Conservation (phyloP, 2,113 vertebrate species). For the Microcebus lehilahytsara region DNA sequence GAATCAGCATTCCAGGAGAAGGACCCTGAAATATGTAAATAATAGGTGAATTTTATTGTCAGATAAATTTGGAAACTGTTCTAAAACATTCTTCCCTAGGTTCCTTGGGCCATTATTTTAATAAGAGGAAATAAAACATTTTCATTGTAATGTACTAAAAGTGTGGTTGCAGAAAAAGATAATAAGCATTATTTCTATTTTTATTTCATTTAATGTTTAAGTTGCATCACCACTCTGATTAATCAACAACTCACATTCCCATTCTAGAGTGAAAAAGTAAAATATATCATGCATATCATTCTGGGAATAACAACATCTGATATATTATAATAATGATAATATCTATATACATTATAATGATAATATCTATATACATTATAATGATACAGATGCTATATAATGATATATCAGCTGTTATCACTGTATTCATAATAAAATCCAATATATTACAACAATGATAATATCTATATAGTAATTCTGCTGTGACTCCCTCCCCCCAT, state of each 20-base stretch:
- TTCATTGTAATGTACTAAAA: not conserved
- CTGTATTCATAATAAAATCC: not conserved
- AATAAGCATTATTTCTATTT: not conserved
- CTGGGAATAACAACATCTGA: not conserved
- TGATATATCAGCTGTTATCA: too few species aligned
- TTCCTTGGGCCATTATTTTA: not conserved
- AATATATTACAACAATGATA: not conserved
- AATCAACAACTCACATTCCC: not conserved
- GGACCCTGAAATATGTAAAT: not conserved
- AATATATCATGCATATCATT: not conserved
- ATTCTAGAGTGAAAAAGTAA: not conserved
- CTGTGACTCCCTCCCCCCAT: not conserved
- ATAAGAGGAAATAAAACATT: not conserved
- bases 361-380: too few species aligned
- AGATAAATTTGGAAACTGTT: not conserved
- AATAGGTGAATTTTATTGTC: not conserved
- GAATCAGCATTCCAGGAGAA: not conserved
- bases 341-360: too few species aligned
- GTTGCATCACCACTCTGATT: not conserved
- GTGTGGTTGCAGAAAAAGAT: not conserved
- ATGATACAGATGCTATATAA: too few species aligned
- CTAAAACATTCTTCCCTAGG: not conserved
- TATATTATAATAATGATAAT: not conserved
- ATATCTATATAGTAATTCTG: not conserved
- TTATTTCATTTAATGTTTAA: not conserved